phyloP scores from a whole-genome alignment of 1,140 invertebrate genomes.

The Drosophila sechellia region DNA sequence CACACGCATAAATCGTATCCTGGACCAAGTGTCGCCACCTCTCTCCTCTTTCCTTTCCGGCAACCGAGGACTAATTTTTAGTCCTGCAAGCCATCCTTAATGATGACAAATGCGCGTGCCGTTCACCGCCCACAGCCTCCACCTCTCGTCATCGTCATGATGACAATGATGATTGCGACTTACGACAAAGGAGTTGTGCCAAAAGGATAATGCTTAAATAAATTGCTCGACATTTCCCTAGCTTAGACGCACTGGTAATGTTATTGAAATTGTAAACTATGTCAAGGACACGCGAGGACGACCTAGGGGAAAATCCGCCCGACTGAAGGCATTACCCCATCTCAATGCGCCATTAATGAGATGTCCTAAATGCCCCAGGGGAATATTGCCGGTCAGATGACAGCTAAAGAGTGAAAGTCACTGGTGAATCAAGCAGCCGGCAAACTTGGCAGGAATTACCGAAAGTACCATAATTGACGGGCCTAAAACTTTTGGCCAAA shows the following conservation, averaged over 20 bases:
- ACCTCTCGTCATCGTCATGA: conserved; percentile 19
- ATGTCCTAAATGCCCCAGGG: conserved; percentile 41
- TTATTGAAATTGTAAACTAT: conserved; percentile 83
- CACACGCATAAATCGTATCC: conserved; percentile 77
- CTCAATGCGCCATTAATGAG: conserved; percentile 21
- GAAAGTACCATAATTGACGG: conserved; percentile 66
- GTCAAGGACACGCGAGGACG: conserved; percentile 66
- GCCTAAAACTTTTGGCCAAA: conserved; percentile 47
- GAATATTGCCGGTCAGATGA: conserved; percentile 56
- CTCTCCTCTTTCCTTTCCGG: background rate
- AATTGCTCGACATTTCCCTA: conserved; percentile 53
- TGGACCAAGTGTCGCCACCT: conserved; percentile 22
- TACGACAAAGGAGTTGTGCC: conserved; percentile 61
- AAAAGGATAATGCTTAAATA: conserved; percentile 68
- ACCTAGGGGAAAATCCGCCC: conserved; percentile 1
- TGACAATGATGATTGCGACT: conserved; percentile 61
- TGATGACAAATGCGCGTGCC: conserved; percentile 74
- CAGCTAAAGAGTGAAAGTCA: conserved; percentile 78
- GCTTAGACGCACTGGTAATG: conserved; percentile 34
- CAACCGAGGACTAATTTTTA: conserved; percentile 64
- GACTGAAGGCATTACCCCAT: background rate
- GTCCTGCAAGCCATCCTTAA: conserved; percentile 60
- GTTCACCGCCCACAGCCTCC: background rate
- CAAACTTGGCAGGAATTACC: conserved; percentile 7
- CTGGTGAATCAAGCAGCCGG: conserved; percentile 54